Base-by-base conservation (phyloP, 1,140 invertebrate genomes). In the Sogatella furcifera region DNA sequence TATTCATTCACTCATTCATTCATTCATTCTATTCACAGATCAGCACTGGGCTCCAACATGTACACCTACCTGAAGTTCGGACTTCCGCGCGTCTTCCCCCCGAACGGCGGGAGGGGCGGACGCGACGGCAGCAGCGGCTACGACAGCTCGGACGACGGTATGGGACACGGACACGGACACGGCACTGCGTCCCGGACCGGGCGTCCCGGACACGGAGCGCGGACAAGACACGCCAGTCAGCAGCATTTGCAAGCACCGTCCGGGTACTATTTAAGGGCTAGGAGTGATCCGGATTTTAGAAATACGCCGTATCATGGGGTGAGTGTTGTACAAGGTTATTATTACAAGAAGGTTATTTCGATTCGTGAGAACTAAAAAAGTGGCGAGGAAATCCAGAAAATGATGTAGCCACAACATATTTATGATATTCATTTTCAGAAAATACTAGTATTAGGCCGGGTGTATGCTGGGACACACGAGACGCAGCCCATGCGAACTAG, bases 51-150 rank as follows among this genome's bases (percentile, higher is more conserved):
- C 15, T 86, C 86, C 10, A 94, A 94, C 69, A 93, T 94, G 76
- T 92, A 91, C 72, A 92, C 91, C 3, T 95, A 95, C 74, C 77
- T 95, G 22, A 93, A 95, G 72, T 95, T 95, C 68, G 93, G 93
- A 2, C 74, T 95, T 49, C 93, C 93, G 0, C 79, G 93, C 38
- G 92, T 95, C 0, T 84, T 94, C 70, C 90, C 92, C 19, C 90
- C 90, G 0, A 84, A 83, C 60, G 80, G 82, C 52, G 79, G 78
- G 66, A 80, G 81, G 13, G 77, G 80, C 66, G 73, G 80, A 31
- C 65, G 76, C 13, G 83, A 85, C 67, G 83, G 83, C 0, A 92
- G 90, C 9, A 92, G 89, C 62, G 91, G 91, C 1, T 94, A 94
- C 70, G 90, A 94, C 67, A 93, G 90, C 66, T 82, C 81, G 62